Evolutionary conservation across 2,888 invertebrate species (phyloP).

Genomic region (Polia nebulosa): DNA sequence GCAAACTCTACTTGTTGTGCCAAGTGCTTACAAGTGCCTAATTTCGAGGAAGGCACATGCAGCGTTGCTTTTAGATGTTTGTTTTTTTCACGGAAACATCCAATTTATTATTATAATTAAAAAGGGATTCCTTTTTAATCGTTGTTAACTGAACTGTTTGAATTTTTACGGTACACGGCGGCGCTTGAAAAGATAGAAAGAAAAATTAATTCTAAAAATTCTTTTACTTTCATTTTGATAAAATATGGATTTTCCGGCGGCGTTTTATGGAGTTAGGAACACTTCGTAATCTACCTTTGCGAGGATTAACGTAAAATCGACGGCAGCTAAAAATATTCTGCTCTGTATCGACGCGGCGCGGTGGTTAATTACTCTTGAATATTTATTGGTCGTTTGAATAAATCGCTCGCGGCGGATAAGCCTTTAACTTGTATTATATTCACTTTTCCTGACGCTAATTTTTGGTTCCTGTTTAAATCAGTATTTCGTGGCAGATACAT

Average conservation of each 20-base stretch:
- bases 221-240: constrained; percentile 71
- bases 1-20: constrained; percentile 74
- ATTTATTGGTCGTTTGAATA: constrained; percentile 91
- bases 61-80: constrained; percentile 43
- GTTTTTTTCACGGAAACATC: constrained; percentile 47
- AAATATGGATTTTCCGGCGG: constrained; percentile 76
- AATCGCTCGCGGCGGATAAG: constrained; percentile 86
- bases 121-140: constrained; percentile 35
- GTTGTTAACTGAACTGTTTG: constrained; percentile 52
- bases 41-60: constrained; percentile 66
- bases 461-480: constrained; percentile 70
- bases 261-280: constrained; percentile 80
- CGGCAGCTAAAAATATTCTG: constrained; percentile 85
- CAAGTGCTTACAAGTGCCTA: constrained; percentile 72
- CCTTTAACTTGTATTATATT: constrained; percentile 86
- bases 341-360: constrained; percentile 81
- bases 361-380: constrained; percentile 90
- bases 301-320: constrained; percentile 85
- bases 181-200: constrained; percentile 58
- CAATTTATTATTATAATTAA: constrained; percentile 33
- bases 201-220: constrained; percentile 70
- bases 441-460: constrained; percentile 80
- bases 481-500: constrained; percentile 47
- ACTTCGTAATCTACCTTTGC: constrained; percentile 86
- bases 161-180: constrained; percentile 60